phyloP scores from a whole-genome alignment of 2,797 vertebrate species.

The Babyrousa celebensis region DNA sequence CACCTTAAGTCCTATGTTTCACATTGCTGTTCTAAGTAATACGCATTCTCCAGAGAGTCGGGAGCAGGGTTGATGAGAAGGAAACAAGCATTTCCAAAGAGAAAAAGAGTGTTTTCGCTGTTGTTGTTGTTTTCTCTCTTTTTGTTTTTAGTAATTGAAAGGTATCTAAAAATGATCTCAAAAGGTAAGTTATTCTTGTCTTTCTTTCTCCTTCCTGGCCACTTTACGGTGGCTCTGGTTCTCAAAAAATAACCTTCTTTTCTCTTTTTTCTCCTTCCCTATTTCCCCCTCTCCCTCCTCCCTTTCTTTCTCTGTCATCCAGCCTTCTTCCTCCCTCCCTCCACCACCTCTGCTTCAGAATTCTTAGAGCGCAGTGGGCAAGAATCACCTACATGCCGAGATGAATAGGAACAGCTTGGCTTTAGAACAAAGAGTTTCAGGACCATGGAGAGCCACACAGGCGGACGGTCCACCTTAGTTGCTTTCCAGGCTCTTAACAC shows the following conservation, averaged over 20 bases:
- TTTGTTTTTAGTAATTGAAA: neutral
- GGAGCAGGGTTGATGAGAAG: neutral
- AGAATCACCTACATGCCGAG: neutral
- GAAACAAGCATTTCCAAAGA: neutral
- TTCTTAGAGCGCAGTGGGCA: neutral
- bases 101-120: neutral
- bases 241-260: conserved; percentile 2
- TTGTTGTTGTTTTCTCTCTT: neutral
- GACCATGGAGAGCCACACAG: conserved; percentile 57
- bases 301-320: neutral
- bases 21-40: neutral
- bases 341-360: neutral
- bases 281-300: neutral
- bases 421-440: conserved; percentile 59
- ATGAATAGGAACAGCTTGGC: neutral
- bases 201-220: neutral
- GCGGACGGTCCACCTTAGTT: fast-evolving
- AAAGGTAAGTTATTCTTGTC: neutral
- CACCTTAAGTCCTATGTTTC: neutral
- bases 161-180: neutral
- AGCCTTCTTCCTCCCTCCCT: neutral
- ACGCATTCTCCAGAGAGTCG: neutral
- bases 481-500: neutral
- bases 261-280: neutral
- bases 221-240: neutral